phyloP scores from a whole-genome alignment of 2,888 invertebrate species.

The Pachliopta kotzebuea region DNA sequence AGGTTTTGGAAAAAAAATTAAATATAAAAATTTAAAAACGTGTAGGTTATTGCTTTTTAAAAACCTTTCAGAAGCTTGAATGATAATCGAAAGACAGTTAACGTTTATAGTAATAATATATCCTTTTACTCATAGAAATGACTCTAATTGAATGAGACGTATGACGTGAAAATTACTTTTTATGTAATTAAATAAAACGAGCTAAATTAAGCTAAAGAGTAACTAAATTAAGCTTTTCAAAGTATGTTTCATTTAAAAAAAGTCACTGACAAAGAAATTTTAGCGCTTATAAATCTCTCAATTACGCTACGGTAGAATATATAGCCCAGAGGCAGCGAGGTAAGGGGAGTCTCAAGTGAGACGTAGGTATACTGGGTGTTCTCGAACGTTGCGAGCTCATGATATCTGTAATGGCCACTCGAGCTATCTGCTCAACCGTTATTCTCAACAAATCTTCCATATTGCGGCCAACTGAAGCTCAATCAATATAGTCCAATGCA shows the following conservation, averaged over 20 bases:
- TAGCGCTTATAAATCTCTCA: constrained; percentile 33
- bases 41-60: too few relatives aligned
- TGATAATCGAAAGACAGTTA: neutral
- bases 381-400: constrained; percentile 61
- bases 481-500: constrained; percentile 53
- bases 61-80: neutral
- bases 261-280: constrained; percentile 22
- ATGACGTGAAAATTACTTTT: too few relatives aligned
- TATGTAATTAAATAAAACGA: too few relatives aligned
- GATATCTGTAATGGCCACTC: constrained; percentile 77
- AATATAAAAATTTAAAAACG: too few relatives aligned
- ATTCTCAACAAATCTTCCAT: constrained; percentile 74
- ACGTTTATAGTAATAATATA: neutral
- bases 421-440: constrained; percentile 71
- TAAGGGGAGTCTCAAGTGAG: constrained; percentile 53
- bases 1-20: too few relatives aligned
- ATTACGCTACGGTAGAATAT: constrained; percentile 46
- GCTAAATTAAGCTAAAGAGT: too few relatives aligned
- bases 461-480: constrained; percentile 63
- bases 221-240: neutral
- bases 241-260: constrained; percentile 8
- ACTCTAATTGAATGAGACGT: too few relatives aligned
- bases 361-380: constrained; percentile 57
- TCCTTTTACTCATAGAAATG: neutral
- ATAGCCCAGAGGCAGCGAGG: constrained; percentile 33